A percentile compares a stretch with the other conserved stretches of the same genome.
Evolutionary conservation across 2,888 invertebrate genomes (phyloP).

Genomic region (Spisula solida): DNA sequence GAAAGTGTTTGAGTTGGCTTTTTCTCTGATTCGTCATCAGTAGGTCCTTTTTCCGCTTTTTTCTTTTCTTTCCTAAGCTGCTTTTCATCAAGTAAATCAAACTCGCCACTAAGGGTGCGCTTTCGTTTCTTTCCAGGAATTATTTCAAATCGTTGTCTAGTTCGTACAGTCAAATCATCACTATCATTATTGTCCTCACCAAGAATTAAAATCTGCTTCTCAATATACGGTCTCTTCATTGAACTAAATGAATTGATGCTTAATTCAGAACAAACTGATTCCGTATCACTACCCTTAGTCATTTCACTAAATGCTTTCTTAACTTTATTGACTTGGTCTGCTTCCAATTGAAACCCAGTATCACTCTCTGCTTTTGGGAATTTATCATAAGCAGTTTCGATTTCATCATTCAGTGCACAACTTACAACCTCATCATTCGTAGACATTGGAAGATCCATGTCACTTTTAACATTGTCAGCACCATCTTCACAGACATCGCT

Average conservation of each 20-base stretch:
- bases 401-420: neutral
- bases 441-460: neutral
- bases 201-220: conserved; percentile 60
- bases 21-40: conserved; percentile 40
- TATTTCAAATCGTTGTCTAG: conserved; percentile 67
- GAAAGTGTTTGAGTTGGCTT: conserved; percentile 10
- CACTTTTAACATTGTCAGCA: conserved; percentile 6
- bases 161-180: conserved; percentile 60
- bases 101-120: conserved; percentile 76
- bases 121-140: conserved; percentile 73
- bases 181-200: conserved; percentile 63
- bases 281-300: conserved; percentile 65
- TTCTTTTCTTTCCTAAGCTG: conserved; percentile 61
- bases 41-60: conserved; percentile 27
- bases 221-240: conserved; percentile 43
- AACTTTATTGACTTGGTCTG: conserved; percentile 25
- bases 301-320: conserved; percentile 47
- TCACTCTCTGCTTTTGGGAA: neutral
- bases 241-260: conserved; percentile 60
- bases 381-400: neutral
- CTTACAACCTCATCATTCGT: neutral
- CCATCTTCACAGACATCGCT: neutral
- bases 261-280: conserved; percentile 67
- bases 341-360: neutral
- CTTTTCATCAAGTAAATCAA: conserved; percentile 71